Evolutionary conservation across 2,113 vertebrate species (phyloP), one percentile per base, ranked within the genome.

Genomic region (Pygathrix nemaeus): DNA sequence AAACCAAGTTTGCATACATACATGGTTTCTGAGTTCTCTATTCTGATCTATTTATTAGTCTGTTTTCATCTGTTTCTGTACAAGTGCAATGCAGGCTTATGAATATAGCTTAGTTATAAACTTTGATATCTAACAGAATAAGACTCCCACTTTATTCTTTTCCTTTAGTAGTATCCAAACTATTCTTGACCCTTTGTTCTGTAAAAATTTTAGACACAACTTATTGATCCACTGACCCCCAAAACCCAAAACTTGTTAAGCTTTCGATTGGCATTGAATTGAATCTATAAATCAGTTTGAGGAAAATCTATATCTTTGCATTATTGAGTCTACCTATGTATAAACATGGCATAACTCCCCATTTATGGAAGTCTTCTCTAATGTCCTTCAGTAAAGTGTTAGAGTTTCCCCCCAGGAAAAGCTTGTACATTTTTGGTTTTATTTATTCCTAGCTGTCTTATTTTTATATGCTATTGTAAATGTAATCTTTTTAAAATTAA

Each of bases 201-300:
- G 17, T 81, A 94, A 35, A 93, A 81, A 48, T 86, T 90, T 95
- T 79, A 92, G 61, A 84, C 88, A 55, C 32, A 85, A 38, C 16
- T 86, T 93, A 32, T 73, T 80, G 32, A 93, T 6, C 52, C 32
- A 57, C 72, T 59, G n/a, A 5, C 61, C 27, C 61, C 61, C 30
- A 13, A 52, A 68, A 90, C 86, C 12, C 14, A 73, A 83, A 61
- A 43, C 52, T 52, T 35, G 17, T 79, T 84, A 59, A 45, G 13
- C 23, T 64, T 86, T 84, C 16, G 40, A 14, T 30, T 95, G 48
- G 21, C 48, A 70, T 83, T 70, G 20, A 93, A 78, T 82, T 85
- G 57, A 90, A 38, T 86, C 27, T 95, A 83, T 70, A 87, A 64
- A 52, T 93, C 75, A 90, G 13, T 87, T 70, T 70, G 75, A 95